Evolutionary conservation across 2,113 vertebrate species (phyloP).

Genomic region (Ploceus nigricollis): DNA sequence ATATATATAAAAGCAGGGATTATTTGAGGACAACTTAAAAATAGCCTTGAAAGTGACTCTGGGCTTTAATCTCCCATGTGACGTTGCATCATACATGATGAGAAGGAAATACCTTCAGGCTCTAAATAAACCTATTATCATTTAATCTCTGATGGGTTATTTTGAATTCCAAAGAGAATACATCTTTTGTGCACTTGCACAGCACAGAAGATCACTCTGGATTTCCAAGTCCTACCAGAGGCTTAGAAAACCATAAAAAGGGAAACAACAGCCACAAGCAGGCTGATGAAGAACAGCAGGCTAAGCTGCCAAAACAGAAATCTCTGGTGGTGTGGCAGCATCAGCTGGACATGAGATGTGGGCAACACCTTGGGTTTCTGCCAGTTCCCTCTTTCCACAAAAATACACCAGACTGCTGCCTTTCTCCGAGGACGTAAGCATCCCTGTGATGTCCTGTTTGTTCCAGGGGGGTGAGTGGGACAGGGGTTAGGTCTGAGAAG

Average conservation of each 20-base stretch:
- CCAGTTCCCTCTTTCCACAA: not conserved
- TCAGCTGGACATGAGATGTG: rapidly evolving
- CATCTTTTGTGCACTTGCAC: not conserved
- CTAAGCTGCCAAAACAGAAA: not conserved
- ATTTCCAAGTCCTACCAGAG: not conserved
- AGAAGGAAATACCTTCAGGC: conserved; percentile 38
- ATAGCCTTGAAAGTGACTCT: conserved; percentile 43
- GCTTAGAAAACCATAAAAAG: not conserved
- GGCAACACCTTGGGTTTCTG: not conserved
- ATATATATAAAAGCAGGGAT: not conserved
- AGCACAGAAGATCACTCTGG: not conserved
- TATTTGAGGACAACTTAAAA: conserved; percentile 45
- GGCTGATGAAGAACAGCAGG: not conserved
- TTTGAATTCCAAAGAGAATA: conserved; percentile 1
- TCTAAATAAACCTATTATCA: conserved; percentile 57
- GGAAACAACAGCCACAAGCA: not conserved
- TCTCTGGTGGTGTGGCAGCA: not conserved
- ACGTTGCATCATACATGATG: not conserved
- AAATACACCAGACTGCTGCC: not conserved
- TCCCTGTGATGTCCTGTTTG: not conserved
- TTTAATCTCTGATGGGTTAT: conserved; percentile 38
- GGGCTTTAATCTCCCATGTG: conserved; percentile 46
- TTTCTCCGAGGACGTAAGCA: not conserved
- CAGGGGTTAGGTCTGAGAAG: not conserved
- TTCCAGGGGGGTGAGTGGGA: rapidly evolving